Evolutionary conservation across 1,140 invertebrate species (phyloP).

Genomic region (Araneus ventricosus): DNA sequence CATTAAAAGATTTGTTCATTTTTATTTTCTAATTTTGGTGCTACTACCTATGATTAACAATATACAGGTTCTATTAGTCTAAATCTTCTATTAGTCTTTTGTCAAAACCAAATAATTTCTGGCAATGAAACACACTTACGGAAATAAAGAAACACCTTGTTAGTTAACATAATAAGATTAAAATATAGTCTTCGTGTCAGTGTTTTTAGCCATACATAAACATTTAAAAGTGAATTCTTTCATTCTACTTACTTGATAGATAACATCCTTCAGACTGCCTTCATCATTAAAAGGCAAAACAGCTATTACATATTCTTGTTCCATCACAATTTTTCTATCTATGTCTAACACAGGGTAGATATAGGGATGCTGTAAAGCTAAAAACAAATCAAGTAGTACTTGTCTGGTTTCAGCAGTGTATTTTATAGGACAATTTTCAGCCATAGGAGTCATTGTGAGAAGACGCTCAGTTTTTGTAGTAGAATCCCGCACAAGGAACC

Average conservation of each 20-base stretch:
- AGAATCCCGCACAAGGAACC: slow-evolving; percentile 92
- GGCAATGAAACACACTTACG: too few species aligned
- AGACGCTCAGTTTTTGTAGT: slow-evolving; percentile 90
- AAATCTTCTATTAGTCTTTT: too few species aligned
- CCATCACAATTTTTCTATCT: slow-evolving; percentile 82
- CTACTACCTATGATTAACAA: too few species aligned
- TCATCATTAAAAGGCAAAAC: slow-evolving; percentile 90
- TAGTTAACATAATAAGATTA: too few species aligned
- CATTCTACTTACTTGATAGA: slow-evolving; percentile 86
- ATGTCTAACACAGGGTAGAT: slow-evolving; percentile 93
- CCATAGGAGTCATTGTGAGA: slow-evolving; percentile 87
- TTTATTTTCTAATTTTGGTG: too few species aligned
- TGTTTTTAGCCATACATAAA: too few species aligned
- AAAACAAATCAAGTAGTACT: slow-evolving; percentile 88
- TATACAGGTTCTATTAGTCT: too few species aligned
- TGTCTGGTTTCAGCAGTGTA: slow-evolving; percentile 82
- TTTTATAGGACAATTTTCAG: slow-evolving; percentile 82
- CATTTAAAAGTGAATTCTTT: not conserved
- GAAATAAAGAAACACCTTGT: too few species aligned
- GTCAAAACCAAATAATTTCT: too few species aligned
- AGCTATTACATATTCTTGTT: slow-evolving; percentile 83
- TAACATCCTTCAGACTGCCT: slow-evolving; percentile 93
- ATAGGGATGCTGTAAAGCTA: slow-evolving; percentile 93
- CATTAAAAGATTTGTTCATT: too few species aligned
- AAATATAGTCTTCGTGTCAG: too few species aligned